phyloP scores from a whole-genome alignment of 2,888 invertebrate genomes.

The Acanthopleura granulata region DNA sequence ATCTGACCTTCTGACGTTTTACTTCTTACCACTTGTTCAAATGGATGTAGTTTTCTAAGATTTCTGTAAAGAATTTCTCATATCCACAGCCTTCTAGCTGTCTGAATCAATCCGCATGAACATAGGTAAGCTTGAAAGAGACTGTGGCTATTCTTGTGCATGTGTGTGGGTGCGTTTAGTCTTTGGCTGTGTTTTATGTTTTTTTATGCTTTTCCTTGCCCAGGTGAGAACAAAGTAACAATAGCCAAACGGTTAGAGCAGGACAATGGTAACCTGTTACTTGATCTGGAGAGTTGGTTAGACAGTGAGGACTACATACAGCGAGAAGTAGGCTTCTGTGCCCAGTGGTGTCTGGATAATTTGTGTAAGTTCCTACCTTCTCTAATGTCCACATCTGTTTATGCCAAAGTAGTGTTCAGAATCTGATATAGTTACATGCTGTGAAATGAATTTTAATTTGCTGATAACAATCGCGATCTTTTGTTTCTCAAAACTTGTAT shows the following conservation, averaged over 20 bases:
- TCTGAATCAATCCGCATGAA: too few relatives aligned
- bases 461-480: background rate
- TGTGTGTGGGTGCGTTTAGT: too few relatives aligned
- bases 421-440: conserved; percentile 21
- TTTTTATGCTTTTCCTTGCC: background rate
- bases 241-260: conserved; percentile 79
- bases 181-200: too few relatives aligned
- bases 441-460: background rate
- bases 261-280: conserved; percentile 78
- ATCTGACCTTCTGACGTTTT: too few relatives aligned
- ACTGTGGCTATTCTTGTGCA: too few relatives aligned
- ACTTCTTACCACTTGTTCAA: too few relatives aligned
- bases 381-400: conserved; percentile 23
- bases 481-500: too few relatives aligned
- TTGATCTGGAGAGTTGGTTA: conserved; percentile 78
- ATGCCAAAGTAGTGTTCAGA: background rate
- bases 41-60: too few relatives aligned
- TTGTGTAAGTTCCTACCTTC: conserved; percentile 75
- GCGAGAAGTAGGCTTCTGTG: conserved; percentile 92
- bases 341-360: conserved; percentile 93
- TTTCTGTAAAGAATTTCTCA: too few relatives aligned
- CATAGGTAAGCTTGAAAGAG: too few relatives aligned
- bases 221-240: conserved; percentile 85
- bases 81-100: too few relatives aligned
- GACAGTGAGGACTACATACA: conserved; percentile 77